Evolutionary conservation across 35 echinoderm and acorn worm species (phyloP), one percentile per base, ranked within the genome.

Genomic region (Heliocidaris tuberculata): DNA sequence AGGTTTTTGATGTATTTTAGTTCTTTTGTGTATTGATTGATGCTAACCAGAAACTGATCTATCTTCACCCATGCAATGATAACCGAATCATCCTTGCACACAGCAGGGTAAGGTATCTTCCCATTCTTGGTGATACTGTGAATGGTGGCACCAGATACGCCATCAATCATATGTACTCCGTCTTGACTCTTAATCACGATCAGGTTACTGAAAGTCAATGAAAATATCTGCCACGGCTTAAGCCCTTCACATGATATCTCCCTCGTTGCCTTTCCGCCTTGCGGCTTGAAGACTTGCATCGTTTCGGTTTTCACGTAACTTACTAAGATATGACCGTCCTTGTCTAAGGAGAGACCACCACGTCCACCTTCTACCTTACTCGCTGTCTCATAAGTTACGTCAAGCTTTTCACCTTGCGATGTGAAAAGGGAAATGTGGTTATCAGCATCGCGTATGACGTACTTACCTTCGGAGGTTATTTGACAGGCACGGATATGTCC

Each of bases 341-440:
- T 89, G 87, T 89, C 31, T 24, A 89, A 31, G 3, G 87, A 19
- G 87, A 89, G 87, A 31, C 29, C 87, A 35, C 87, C 87, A 35
- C 1, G 87, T 9, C 87, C 87, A n/a, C 87, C 87, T 42, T 89
- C 87, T 4, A 12, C 87, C 16, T 42, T 17, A 31, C 87, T 89
- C 87, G 31, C 29, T 17, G 87, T 89, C 13, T 42, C 87, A n/a
- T 31, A 89, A 2, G 31, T 0, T 15, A 89, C 87, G 1, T n/a
- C 29, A 13, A 89, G 31, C 87, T 89, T 89, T 30, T 42, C 29
- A n/a, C 65, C 31, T 6, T 89, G 87, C 47, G 32, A 30, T 89
- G 87, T 89, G 87, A 31, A 89, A 30, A 89, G 87, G 31, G 31
- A 78, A n/a, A 78, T 89, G 87, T 17, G 31, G 32, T 89, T 89